Evolutionary conservation across 1,140 invertebrate species (phyloP).

Genomic region (Drosophila nigromelanica): DNA sequence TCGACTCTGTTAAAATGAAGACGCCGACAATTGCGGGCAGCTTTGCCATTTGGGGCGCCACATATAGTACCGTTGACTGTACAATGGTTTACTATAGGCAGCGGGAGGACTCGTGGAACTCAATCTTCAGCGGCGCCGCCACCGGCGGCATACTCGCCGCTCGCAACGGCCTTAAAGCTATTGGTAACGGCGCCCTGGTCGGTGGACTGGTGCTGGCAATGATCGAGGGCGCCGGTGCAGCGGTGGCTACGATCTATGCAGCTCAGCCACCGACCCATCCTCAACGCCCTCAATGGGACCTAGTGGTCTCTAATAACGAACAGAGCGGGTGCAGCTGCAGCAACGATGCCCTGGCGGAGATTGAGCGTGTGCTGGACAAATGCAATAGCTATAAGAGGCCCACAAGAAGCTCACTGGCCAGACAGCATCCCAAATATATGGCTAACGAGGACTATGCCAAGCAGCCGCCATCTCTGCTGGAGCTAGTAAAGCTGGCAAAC

Average conservation of each 20-base stretch:
- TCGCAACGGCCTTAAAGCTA: conserved; percentile 64
- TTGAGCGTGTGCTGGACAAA: conserved; percentile 54
- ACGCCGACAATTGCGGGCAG: conserved; percentile 65
- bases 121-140: conserved; percentile 62
- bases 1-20: conserved; percentile 61
- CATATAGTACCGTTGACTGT: conserved; percentile 70
- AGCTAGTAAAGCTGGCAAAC: conserved; percentile 50
- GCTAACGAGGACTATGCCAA: background rate
- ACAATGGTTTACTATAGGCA: conserved; percentile 57
- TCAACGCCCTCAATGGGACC: conserved; percentile 53
- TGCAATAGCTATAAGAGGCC: conserved; percentile 27
- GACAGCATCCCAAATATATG: background rate
- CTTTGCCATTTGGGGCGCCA: conserved; percentile 69
- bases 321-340: background rate
- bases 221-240: conserved; percentile 63
- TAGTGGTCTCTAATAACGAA: background rate
- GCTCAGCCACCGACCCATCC: conserved; percentile 9
- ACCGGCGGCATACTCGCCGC: conserved; percentile 66
- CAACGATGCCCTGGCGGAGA: conserved; percentile 23
- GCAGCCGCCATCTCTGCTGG: conserved; percentile 39
- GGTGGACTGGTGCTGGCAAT: conserved; percentile 65
- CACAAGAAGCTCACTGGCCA: background rate
- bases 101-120: conserved; percentile 68
- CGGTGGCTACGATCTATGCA: conserved; percentile 68
- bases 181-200: conserved; percentile 68